Evolutionary conservation across 53 echinoderm and acorn worm genomes (phyloP), one percentile per base, ranked within the genome.

Genomic region (Crossaster papposus): DNA sequence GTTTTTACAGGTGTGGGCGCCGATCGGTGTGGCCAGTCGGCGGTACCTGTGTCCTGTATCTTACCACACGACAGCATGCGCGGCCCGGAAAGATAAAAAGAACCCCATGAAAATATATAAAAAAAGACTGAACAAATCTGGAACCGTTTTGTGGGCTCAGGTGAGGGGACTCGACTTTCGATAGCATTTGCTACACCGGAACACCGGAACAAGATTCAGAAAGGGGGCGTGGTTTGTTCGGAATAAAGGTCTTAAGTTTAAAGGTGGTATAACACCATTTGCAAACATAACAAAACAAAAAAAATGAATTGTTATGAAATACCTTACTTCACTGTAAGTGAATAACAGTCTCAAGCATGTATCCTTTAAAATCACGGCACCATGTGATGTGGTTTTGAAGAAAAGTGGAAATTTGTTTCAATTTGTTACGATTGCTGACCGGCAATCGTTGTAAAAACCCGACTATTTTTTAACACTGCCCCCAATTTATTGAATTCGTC

Each of bases 1-100:
- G 84, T 84, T 84, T 84, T 71, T 84, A 84, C 84, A 84, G 84
- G 84, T 84, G 84, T 72, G 84, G 84, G 72, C 71, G 71, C 72
- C 73, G 72, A 38, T 84, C 34, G 50, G 70, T 24, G 64, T 72
- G 72, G 71, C 28, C 83, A 70, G 70, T 28, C 83, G 54, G 28
- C 68, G 68, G 68, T 68, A 0, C 28, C 68, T 28, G 17, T 52
- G 8, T 58, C 58, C 17, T 18, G 58, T 58, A 58, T 52, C 53
- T 7, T 18, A 20, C 75, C 34, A 35, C 75, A 36, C n/a, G n/a
- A 74, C 75, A 22, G 34, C 75, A 36, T 74, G 36, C 75, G 18
- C 34, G 75, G 75, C 36, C 7, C 54, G 73, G 85, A 72, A 51
- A 30, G 53, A 54, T 53, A 72, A 33, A 51, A 22, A 15, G 23